Base-by-base conservation (phyloP, 2,888 invertebrate genomes). In the Lacanobia oleracea region DNA sequence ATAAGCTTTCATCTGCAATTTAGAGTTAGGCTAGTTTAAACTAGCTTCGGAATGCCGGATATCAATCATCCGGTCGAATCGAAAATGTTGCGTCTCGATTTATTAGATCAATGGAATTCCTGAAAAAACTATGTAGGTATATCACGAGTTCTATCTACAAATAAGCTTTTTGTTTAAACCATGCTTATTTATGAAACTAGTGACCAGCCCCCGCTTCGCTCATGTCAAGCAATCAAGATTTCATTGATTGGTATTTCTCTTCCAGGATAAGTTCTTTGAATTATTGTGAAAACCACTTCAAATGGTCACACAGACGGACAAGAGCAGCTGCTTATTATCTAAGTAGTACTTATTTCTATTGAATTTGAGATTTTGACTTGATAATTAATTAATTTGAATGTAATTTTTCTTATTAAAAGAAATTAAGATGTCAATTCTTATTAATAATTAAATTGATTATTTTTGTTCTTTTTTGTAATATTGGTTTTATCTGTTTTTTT, bases 31-130 rank as follows among this genome's bases (percentile, higher is more conserved):
- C 21, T 43, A 21, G 61, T 72, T 62, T 51, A 51, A 51, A 61
- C 62, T 57, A 21, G 50, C 37, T 57, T 43, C 21, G 73, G 74
- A 61, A 79, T 74, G 23, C 56, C 74, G 75, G 80, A 75, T 51
- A 62, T 73, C 51, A 57, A 73, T 33, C 74, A 75, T 79, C 74
- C 75, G 74, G 61, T 21, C 27, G 45, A 27, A 21, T 57, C 12
- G 9, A 21, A 54, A 50, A 45, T 37, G 45, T 50, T 9, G 48
- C 40, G 63, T 43, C 40, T 37, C 21, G 59, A 57, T 10, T n/a
- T n/a, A 12, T 21, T 33, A 73, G 14, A 74, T 79, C 62, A 60
- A 63, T 23, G 14, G 45, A 59, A 81, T 64, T 81, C 56, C 50
- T 67, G 50, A 81, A 33, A 45, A 51, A 61, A 59, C 57, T 40